Evolutionary conservation across 2,797 vertebrate genomes (phyloP).

Genomic region (Gila robusta): DNA sequence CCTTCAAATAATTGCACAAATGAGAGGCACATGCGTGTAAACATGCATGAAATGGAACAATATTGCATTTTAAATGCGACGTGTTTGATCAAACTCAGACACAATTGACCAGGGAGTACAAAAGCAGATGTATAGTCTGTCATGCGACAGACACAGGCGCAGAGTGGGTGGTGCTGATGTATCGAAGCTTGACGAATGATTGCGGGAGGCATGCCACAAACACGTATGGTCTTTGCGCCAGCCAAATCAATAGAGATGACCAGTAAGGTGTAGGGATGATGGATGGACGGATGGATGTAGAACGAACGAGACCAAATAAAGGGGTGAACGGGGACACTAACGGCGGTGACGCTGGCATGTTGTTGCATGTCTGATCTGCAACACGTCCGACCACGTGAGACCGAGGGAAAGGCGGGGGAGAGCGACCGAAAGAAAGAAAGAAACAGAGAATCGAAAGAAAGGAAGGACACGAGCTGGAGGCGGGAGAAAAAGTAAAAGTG

Average conservation of each 20-base stretch:
- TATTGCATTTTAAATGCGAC: not conserved
- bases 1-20: constrained; percentile 63
- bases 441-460: constrained; percentile 31
- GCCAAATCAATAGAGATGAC: constrained; percentile 50
- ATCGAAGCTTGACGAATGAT: constrained; percentile 43
- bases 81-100: constrained; percentile 18
- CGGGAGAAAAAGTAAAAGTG: constrained; percentile 42
- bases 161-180: constrained; percentile 30
- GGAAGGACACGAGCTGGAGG: constrained; percentile 25
- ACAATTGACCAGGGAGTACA: constrained; percentile 42
- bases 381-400: constrained; percentile 51
- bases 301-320: constrained; percentile 53
- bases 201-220: constrained; percentile 21
- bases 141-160: constrained; percentile 18
- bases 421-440: not conserved
- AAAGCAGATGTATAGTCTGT: constrained; percentile 36
- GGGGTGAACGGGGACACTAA: constrained; percentile 22
- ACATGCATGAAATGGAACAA: constrained; percentile 17
- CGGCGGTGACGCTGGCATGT: constrained; percentile 41
- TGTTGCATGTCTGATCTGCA: constrained; percentile 61
- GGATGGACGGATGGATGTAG: constrained; percentile 37
- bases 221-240: constrained; percentile 10
- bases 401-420: constrained; percentile 21
- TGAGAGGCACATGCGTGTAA: not conserved
- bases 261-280: constrained; percentile 54